Evolutionary conservation across 2,888 invertebrate genomes (phyloP).

Genomic region (Synanthedon formicaeformis): DNA sequence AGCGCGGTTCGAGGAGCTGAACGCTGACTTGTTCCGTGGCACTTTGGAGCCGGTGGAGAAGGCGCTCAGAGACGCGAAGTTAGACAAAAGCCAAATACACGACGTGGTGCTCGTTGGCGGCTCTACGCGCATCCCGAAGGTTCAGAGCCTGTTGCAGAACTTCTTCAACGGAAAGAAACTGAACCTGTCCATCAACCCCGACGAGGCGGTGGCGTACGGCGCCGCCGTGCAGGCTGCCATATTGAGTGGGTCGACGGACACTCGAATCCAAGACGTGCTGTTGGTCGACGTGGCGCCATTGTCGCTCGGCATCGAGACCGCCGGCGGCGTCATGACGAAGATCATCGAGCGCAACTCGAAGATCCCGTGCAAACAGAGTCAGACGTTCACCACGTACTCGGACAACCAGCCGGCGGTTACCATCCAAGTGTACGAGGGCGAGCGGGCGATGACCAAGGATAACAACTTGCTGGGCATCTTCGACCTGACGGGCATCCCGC

Average conservation of each 20-base stretch:
- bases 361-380: constrained; percentile 24
- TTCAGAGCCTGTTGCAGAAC: constrained; percentile 74
- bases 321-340: constrained; percentile 76
- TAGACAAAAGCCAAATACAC: constrained; percentile 75
- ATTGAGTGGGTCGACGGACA: too few species aligned
- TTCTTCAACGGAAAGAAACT: constrained; percentile 69
- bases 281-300: too few species aligned
- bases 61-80: constrained; percentile 75
- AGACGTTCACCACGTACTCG: too few species aligned
- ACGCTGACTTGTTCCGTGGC: too few species aligned
- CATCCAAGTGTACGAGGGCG: too few species aligned
- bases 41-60: constrained; percentile 76
- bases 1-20: too few species aligned
- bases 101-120: constrained; percentile 81
- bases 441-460: constrained; percentile 73
- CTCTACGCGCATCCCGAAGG: constrained; percentile 77
- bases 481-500: constrained; percentile 71
- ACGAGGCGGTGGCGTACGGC: too few species aligned
- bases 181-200: too few species aligned
- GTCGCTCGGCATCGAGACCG: constrained; percentile 76
- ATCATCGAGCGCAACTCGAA: constrained; percentile 73
- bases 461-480: constrained; percentile 71
- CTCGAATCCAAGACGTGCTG: too few species aligned
- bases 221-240: too few species aligned
- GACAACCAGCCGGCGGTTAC: too few species aligned